Conservation (phyloP, 2,113 vertebrate species). For the Corythaeola cristata region DNA sequence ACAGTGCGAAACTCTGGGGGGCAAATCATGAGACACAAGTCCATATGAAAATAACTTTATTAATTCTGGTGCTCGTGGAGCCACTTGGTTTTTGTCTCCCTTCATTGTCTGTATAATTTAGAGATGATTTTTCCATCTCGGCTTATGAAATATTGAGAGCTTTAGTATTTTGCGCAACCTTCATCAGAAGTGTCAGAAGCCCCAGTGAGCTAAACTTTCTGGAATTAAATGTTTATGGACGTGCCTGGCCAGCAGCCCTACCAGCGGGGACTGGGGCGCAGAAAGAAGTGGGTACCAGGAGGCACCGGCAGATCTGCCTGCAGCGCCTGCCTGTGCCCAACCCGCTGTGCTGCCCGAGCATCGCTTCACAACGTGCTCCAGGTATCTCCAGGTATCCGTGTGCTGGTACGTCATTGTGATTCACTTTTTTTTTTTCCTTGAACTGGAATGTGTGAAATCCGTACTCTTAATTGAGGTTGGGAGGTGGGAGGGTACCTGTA, state of each 20-base stretch:
- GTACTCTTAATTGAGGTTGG: neutral
- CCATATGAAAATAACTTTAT: neutral
- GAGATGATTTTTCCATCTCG: conserved; percentile 31
- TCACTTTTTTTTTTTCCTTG: neutral
- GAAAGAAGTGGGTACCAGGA: neutral
- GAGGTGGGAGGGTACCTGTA: neutral
- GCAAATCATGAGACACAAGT: neutral
- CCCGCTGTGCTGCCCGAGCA: neutral
- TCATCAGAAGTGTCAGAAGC: neutral
- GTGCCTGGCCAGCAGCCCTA: neutral
- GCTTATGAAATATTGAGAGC: conserved; percentile 35
- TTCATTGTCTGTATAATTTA: conserved; percentile 20
- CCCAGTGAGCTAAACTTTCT: neutral
- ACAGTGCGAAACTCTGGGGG: neutral
- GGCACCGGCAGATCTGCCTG: neutral
- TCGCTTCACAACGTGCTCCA: neutral
- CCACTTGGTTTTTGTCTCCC: neutral
- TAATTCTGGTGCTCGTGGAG: neutral
- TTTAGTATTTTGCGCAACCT: neutral
- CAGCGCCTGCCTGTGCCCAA: neutral
- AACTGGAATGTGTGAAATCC: neutral
- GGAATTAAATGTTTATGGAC: neutral
- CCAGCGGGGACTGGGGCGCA: neutral
- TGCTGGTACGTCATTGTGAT: neutral
- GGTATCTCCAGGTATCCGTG: neutral